Evolutionary conservation across 2,113 vertebrate genomes (phyloP).

Genomic region (Bucco capensis): DNA sequence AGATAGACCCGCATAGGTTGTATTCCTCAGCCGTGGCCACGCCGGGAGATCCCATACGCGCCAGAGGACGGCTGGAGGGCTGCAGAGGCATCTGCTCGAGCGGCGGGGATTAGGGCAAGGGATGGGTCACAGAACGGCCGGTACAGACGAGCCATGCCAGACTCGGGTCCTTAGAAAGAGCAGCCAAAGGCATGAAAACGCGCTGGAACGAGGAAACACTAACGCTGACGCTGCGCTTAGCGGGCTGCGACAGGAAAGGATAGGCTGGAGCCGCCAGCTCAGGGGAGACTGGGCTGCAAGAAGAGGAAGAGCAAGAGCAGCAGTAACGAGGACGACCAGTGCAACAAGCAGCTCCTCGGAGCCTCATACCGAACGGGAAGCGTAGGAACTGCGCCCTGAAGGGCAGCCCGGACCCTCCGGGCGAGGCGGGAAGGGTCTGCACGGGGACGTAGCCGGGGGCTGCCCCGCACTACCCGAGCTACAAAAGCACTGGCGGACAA

Average conservation of each 20-base stretch:
- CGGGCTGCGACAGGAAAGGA: too few species aligned
- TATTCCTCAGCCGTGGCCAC: accelerated
- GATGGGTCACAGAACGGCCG: accelerated
- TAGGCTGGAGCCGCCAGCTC: neutral
- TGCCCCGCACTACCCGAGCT: too few species aligned
- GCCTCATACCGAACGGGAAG: neutral
- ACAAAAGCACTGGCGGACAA: too few species aligned
- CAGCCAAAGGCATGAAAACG: neutral
- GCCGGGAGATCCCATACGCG: accelerated
- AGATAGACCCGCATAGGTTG: neutral
- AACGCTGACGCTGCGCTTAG: neutral
- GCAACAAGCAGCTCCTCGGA: neutral
- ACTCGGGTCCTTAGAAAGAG: accelerated
- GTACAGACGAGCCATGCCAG: accelerated
- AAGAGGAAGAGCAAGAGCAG: neutral
- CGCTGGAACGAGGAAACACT: accelerated
- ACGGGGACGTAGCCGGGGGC: too few species aligned
- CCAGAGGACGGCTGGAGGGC: neutral
- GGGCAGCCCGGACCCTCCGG: neutral
- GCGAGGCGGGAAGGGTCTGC: too few species aligned
- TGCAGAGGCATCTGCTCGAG: neutral
- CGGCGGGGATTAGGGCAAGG: neutral
- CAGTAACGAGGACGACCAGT: accelerated
- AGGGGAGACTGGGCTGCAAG: too few species aligned
- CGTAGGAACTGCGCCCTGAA: neutral